phyloP scores from a whole-genome alignment of 2,113 vertebrate genomes.

The Corapipo altera region DNA sequence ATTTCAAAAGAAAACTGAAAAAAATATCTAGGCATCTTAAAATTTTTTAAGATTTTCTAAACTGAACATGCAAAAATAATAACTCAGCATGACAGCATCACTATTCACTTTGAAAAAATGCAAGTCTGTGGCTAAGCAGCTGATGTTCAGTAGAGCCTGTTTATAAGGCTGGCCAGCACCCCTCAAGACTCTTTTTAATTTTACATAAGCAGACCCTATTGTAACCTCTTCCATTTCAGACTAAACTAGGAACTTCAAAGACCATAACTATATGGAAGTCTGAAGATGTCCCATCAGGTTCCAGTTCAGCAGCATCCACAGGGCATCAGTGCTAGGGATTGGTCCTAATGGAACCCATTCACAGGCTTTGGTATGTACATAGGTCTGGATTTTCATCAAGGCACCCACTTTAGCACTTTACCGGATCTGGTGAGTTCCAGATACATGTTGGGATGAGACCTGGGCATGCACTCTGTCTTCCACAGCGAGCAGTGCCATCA shows the following conservation, averaged over 20 bases:
- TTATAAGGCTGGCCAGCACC: not conserved
- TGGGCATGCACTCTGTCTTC: not conserved
- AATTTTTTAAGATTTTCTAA: not conserved
- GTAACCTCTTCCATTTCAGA: not conserved
- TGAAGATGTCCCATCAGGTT: not conserved
- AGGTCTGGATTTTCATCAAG: not conserved
- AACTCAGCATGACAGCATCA: not conserved
- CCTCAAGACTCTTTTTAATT: not conserved
- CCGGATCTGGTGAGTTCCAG: not conserved
- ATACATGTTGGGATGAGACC: not conserved
- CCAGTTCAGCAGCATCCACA: not conserved
- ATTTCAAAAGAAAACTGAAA: not conserved
- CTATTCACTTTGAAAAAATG: not conserved
- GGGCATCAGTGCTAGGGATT: not conserved
- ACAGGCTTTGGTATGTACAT: not conserved
- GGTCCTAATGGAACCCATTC: too few species aligned
- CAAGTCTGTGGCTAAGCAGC: not conserved
- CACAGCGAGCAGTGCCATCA: fast-evolving
- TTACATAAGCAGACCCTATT: not conserved
- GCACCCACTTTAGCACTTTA: not conserved
- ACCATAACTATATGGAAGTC: not conserved
- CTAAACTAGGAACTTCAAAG: not conserved
- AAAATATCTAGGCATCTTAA: not conserved
- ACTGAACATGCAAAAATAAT: not conserved
- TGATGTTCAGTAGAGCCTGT: not conserved